Conservation (phyloP, 1,140 invertebrate genomes). For the Drosophila parvula region DNA sequence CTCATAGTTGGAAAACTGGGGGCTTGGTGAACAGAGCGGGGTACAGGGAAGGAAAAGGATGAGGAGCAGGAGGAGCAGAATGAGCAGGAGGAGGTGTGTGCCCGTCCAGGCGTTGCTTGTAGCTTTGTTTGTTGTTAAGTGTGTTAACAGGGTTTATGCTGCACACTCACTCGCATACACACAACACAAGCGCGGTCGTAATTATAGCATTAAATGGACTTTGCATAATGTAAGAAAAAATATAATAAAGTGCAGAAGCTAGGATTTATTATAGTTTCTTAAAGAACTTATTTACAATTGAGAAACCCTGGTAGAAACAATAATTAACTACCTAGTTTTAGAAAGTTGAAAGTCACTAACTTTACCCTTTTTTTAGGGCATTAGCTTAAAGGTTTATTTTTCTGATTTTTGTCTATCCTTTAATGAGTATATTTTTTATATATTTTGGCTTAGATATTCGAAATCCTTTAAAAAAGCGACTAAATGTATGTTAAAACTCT, state of each 20-base stretch:
- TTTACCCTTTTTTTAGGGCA: background rate
- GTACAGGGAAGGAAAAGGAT: background rate
- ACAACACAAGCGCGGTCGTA: conserved; percentile 21
- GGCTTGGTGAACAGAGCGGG: background rate
- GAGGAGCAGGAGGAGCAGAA: conserved; percentile 6
- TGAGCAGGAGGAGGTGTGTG: conserved; percentile 27
- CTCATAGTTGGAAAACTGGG: conserved; percentile 55
- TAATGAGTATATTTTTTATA: too few species aligned
- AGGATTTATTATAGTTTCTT: background rate
- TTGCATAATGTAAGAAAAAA: background rate
- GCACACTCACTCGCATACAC: conserved; percentile 48
- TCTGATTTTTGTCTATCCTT: too few species aligned
- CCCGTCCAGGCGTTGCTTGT: conserved; percentile 54
- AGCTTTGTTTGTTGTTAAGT: conserved; percentile 79
- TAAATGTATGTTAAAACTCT: too few species aligned
- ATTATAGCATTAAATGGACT: conserved; percentile 9
- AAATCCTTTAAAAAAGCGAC: too few species aligned
- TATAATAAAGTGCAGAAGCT: background rate
- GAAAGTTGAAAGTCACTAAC: background rate
- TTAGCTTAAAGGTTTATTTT: too few species aligned
- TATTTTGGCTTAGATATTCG: too few species aligned
- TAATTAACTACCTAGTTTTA: too few species aligned
- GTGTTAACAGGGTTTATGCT: conserved; percentile 78
- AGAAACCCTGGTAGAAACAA: background rate
- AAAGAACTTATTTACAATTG: too few species aligned